Evolutionary conservation across 2,113 vertebrate genomes (phyloP).

Genomic region (Prunella fulvescens): DNA sequence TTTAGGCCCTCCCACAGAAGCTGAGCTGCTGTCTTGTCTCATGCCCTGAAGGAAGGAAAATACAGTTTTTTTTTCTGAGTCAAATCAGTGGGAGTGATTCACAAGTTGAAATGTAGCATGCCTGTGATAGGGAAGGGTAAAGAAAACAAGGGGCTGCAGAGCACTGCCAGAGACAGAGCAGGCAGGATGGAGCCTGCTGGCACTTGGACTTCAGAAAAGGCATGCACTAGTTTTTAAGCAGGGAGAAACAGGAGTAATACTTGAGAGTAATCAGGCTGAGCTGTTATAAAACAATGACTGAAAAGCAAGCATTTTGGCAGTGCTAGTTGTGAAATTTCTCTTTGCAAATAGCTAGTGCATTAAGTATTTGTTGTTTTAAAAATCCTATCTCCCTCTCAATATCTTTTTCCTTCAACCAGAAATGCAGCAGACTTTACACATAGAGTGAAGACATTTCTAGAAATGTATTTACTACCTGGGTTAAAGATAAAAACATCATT

Average conservation of each 20-base stretch:
- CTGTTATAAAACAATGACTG: neutral
- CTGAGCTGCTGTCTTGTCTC: neutral
- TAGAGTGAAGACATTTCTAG: neutral
- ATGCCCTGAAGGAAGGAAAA: neutral
- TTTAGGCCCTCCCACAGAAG: neutral
- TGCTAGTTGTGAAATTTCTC: neutral
- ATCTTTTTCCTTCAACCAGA: neutral
- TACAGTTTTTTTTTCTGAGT: neutral
- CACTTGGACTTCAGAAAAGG: neutral
- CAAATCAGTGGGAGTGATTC: neutral
- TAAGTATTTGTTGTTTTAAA: neutral
- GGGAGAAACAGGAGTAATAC: neutral
- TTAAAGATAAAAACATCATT: neutral
- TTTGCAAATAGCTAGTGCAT: neutral
- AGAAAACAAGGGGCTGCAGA: neutral
- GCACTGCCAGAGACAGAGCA: neutral
- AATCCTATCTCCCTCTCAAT: neutral
- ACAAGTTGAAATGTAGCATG: neutral
- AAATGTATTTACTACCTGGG: neutral
- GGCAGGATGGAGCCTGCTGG: rapidly evolving
- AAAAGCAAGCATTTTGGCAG: neutral
- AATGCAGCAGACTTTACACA: neutral
- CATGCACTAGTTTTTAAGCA: neutral
- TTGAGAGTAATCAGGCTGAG: rapidly evolving
- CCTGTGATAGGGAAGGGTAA: neutral